Conservation (phyloP, 2,113 vertebrate species). For the Eulemur macaco region DNA sequence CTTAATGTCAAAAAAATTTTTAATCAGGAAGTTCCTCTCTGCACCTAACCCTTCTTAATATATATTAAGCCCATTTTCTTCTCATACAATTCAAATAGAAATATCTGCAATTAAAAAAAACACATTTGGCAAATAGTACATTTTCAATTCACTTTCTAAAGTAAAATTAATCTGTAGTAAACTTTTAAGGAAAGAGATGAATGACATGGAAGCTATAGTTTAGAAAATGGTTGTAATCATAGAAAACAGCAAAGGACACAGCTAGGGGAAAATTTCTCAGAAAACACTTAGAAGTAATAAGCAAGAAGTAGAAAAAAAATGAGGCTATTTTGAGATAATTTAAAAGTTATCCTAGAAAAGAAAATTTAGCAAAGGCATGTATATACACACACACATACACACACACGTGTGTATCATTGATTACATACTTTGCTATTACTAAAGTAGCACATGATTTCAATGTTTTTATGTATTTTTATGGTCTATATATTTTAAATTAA, state of each 20-base stretch:
- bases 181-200: neutral
- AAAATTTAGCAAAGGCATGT: neutral
- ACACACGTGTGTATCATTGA: neutral
- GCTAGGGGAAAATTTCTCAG: neutral
- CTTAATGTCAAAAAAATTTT: constrained; percentile 9
- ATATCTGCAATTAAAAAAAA: neutral
- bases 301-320: neutral
- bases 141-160: neutral
- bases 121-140: neutral
- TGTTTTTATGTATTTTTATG: neutral
- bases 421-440: neutral
- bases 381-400: neutral
- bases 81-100: neutral
- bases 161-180: neutral
- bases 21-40: neutral
- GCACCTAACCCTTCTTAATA: neutral
- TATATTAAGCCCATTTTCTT: neutral
- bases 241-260: neutral
- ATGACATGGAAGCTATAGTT: neutral
- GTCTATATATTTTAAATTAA: neutral
- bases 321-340: neutral
- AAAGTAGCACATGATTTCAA: neutral
- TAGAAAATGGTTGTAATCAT: constrained; percentile 23
- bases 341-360: neutral
- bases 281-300: neutral